These are phyloP conservation scores for Pardosa pseudoannulata DNA, from an alignment of 2,888 invertebrate species.

Conservation along the genomic window DNA sequence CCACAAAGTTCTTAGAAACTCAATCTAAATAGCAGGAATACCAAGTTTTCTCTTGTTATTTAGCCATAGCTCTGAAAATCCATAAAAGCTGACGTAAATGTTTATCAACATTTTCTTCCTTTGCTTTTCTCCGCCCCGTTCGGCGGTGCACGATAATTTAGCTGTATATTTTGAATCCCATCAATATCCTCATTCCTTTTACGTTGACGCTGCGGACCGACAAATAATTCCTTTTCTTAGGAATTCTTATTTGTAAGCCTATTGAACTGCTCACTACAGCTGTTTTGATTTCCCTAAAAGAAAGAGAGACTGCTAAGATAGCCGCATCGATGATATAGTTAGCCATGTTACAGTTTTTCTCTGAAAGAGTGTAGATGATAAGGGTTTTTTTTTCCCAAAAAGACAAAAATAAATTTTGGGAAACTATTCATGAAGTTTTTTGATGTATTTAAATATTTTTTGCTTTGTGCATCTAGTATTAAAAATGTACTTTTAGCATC, in stretches of 20 bases:
- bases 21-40: neutral
- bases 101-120: slow-evolving; percentile 1
- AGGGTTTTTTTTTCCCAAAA: too few relatives aligned
- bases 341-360: too few relatives aligned
- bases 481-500: too few relatives aligned
- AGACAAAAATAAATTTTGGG: too few relatives aligned
- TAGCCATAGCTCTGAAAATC: neutral
- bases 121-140: neutral
- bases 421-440: too few relatives aligned
- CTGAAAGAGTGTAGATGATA: too few relatives aligned
- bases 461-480: too few relatives aligned
- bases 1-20: neutral
- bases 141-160: neutral
- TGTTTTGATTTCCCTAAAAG: too few relatives aligned
- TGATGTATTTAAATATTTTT: too few relatives aligned
- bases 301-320: too few relatives aligned
- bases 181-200: neutral
- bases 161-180: neutral
- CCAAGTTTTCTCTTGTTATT: neutral
- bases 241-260: neutral
- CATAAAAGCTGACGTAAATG: slow-evolving; percentile 1
- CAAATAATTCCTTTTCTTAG: neutral
- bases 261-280: neutral
- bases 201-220: neutral
- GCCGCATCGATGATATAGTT: too few relatives aligned